Conservation (phyloP, 2,797 vertebrate species). For the Pelobates cultripes region DNA sequence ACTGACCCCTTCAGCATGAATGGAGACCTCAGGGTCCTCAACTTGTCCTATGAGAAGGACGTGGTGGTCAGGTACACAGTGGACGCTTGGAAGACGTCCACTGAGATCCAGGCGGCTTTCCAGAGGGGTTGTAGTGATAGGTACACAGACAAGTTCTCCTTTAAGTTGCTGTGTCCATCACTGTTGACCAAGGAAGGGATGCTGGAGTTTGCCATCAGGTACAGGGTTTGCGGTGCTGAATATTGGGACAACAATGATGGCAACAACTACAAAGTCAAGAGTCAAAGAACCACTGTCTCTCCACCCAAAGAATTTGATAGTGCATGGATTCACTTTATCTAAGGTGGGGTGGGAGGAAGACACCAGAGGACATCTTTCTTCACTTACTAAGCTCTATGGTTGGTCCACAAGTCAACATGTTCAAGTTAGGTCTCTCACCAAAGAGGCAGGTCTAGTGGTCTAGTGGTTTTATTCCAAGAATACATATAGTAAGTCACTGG, state of each 20-base stretch:
- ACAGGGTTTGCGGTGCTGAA: conserved; percentile 80
- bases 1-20: conserved; percentile 57
- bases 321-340: conserved; percentile 92
- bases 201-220: conserved; percentile 87
- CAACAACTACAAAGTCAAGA: conserved; percentile 83
- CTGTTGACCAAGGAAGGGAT: conserved; percentile 74
- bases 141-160: conserved; percentile 80
- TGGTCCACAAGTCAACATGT: no score
- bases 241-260: conserved; percentile 92
- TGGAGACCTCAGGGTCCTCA: conserved; percentile 75
- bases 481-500: no score
- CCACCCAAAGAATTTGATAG: conserved; percentile 81
- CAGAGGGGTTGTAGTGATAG: conserved; percentile 72
- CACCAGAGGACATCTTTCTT: neutral
- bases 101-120: conserved; percentile 79
- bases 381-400: no score
- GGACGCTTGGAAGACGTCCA: conserved; percentile 83
- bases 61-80: conserved; percentile 79
- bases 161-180: conserved; percentile 80
- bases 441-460: no score
- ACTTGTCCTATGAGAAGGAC: conserved; percentile 72
- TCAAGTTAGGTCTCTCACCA: no score
- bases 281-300: conserved; percentile 75
- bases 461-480: no score
- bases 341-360: conserved; percentile 52